phyloP scores from a whole-genome alignment of 92 coral and sea anemone species.

The Epizoanthus stellaris region DNA sequence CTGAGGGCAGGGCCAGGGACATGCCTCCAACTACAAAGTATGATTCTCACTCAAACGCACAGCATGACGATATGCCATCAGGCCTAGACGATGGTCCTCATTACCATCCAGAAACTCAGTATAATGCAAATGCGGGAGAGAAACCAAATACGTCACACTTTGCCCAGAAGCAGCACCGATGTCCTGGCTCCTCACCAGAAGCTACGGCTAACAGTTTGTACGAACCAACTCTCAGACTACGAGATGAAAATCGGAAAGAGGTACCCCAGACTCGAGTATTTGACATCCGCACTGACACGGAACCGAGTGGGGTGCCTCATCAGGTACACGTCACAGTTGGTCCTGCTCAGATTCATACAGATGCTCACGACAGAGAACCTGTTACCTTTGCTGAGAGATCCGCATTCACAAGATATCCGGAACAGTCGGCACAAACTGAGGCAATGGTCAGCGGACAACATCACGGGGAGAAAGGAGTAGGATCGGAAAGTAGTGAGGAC shows the following conservation, averaged over 20 bases:
- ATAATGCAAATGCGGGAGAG: background rate
- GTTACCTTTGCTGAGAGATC: too few relatives aligned
- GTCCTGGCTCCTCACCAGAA: background rate
- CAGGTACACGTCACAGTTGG: too few relatives aligned
- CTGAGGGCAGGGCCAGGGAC: background rate
- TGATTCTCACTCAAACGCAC: background rate
- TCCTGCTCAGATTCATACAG: too few relatives aligned
- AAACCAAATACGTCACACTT: background rate
- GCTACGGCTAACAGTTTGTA: background rate
- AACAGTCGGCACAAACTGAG: too few relatives aligned
- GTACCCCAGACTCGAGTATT: background rate
- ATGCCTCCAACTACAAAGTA: background rate
- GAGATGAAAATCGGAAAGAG: background rate
- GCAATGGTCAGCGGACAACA: too few relatives aligned
- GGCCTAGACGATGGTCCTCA: background rate
- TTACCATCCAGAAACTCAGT: background rate
- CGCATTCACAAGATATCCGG: too few relatives aligned
- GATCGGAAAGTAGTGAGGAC: slow-evolving; percentile 38
- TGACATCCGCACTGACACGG: background rate
- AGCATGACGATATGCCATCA: background rate
- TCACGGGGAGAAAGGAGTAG: background rate
- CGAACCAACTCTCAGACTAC: background rate
- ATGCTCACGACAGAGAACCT: too few relatives aligned
- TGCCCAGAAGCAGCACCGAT: background rate
- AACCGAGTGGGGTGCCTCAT: background rate